phyloP scores from a whole-genome alignment of 2,888 invertebrate genomes.

The Acanthococcus lagerstroemiae region DNA sequence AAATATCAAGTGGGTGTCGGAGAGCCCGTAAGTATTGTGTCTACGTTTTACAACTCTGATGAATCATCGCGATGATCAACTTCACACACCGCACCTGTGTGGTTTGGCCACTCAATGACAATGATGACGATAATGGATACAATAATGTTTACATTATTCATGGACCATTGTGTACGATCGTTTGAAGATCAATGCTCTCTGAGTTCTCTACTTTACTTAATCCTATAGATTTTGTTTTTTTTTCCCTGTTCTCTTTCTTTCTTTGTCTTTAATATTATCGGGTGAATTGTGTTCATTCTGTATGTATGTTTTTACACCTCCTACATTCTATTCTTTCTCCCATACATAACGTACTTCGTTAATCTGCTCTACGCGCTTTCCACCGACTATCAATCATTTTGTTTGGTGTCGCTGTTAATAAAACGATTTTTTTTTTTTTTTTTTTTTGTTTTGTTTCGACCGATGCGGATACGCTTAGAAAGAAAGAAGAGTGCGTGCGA shows the following conservation, averaged over 20 bases:
- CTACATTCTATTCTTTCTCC: conserved; percentile 21
- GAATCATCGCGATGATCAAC: conserved; percentile 30
- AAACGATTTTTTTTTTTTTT: background rate
- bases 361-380: conserved; percentile 3
- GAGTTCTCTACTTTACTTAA: background rate
- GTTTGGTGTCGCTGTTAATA: conserved; percentile 17
- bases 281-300: conserved; percentile 8
- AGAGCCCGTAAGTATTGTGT: conserved; percentile 24
- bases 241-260: background rate
- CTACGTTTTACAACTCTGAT: conserved; percentile 24
- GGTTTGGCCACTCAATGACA: conserved; percentile 30
- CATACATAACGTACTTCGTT: background rate
- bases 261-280: conserved; percentile 25
- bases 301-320: conserved; percentile 26
- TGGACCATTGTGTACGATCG: conserved; percentile 28
- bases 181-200: conserved; percentile 30
- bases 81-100: conserved; percentile 31
- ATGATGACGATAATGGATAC: conserved; percentile 30
- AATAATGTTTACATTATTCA: conserved; percentile 31
- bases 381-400: conserved; percentile 25
- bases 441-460: background rate
- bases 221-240: background rate
- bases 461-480: background rate
- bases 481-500: background rate
- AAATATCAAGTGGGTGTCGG: conserved; percentile 30